Evolutionary conservation across 2,797 vertebrate species (phyloP).

Genomic region (Gymnoscopelus microlampas): DNA sequence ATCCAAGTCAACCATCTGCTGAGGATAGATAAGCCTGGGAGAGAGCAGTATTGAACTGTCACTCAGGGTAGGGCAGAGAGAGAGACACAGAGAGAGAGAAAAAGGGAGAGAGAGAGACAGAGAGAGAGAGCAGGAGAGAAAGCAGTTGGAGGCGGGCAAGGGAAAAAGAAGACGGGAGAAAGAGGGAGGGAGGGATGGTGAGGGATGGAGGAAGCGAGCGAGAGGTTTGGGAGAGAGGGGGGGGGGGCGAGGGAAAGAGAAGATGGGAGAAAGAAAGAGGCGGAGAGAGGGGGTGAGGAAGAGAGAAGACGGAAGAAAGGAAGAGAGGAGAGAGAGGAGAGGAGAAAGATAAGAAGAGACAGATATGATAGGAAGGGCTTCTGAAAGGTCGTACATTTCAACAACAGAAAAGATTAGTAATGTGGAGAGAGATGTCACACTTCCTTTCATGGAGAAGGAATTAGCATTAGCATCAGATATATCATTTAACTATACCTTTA

Average conservation of each 20-base stretch:
- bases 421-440: too few species aligned
- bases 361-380: too few species aligned
- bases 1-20: conserved; percentile 99
- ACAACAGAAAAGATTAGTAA: too few species aligned
- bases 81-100: conserved; percentile 52
- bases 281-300: too few species aligned
- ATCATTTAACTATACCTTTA: too few species aligned
- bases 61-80: conserved; percentile 84
- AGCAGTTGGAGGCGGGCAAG: background rate
- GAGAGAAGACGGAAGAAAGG: too few species aligned
- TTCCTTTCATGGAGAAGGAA: too few species aligned
- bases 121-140: conserved; percentile 60
- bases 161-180: conserved; percentile 74
- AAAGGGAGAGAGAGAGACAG: conserved; percentile 56
- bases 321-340: too few species aligned
- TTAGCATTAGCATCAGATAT: too few species aligned
- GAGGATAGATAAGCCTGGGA: conserved; percentile 98
- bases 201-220: conserved; percentile 43
- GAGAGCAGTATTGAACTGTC: conserved; percentile 97
- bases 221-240: background rate
- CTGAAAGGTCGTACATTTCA: too few species aligned
- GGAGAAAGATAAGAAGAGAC: too few species aligned
- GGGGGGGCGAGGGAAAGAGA: conserved; percentile 4
- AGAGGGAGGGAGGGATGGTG: conserved; percentile 43
- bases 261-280: conserved; percentile 18